Evolutionary conservation across 2,888 invertebrate genomes (phyloP), one percentile per base, ranked within the genome.

Genomic region (Corbicula japonica): DNA sequence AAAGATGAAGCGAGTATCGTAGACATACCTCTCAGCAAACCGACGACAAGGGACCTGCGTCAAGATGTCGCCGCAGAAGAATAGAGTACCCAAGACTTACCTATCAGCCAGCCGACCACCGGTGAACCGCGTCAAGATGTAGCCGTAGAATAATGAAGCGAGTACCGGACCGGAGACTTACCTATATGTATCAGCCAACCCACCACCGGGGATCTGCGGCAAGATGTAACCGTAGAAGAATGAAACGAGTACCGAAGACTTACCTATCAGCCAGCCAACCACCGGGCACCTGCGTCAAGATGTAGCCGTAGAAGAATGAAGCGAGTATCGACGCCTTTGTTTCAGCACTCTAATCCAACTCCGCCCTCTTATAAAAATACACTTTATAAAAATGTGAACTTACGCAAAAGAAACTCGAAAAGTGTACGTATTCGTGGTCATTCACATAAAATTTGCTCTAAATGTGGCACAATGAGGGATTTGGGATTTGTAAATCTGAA

Each of bases 131-230:
- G n/a, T n/a, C n/a, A n/a, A n/a, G n/a, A n/a, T n/a, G 80, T 90
- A 90, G 1, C 90, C 90, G 71, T 88, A 90, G 80, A 90, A 90
- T 68, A 89, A 90, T 2, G n/a, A n/a, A n/a, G n/a, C n/a, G n/a
- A n/a, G n/a, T n/a, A n/a, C n/a, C n/a, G n/a, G n/a, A n/a, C n/a
- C n/a, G n/a, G n/a, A n/a, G n/a, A n/a, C n/a, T n/a, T n/a, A n/a
- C n/a, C n/a, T n/a, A n/a, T n/a, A n/a, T n/a, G n/a, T n/a, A n/a
- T n/a, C n/a, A n/a, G n/a, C n/a, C n/a, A n/a, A n/a, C n/a, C n/a
- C n/a, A n/a, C n/a, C n/a, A n/a, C n/a, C n/a, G n/a, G n/a, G n/a
- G n/a, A n/a, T n/a, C n/a, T n/a, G n/a, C n/a, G n/a, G n/a, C n/a
- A n/a, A n/a, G n/a, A n/a, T n/a, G n/a, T n/a, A n/a, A n/a, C n/a